Evolutionary conservation across 2,797 vertebrate species (phyloP).

Genomic region (Loris lydekkerianus): DNA sequence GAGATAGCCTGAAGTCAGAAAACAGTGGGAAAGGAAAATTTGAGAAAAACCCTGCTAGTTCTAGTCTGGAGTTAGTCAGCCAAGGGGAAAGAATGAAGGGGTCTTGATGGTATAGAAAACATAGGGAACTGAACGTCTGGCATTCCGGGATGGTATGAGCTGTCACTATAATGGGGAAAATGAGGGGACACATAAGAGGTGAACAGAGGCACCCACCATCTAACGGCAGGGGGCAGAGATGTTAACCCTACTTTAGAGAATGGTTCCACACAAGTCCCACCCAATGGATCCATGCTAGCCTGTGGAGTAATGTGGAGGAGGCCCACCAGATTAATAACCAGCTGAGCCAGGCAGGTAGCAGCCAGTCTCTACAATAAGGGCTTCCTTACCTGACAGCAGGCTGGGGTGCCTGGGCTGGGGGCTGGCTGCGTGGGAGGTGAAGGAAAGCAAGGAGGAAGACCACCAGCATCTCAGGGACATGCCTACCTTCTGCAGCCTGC

Average conservation of each 20-base stretch:
- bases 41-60: background rate
- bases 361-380: background rate
- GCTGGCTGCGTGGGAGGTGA: fast-evolving
- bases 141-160: background rate
- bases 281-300: fast-evolving
- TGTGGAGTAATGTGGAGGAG: fast-evolving
- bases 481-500: background rate
- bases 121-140: background rate
- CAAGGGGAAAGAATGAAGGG: no score
- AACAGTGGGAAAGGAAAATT: fast-evolving
- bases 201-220: no score
- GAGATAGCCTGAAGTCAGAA: background rate
- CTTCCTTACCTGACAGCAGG: background rate
- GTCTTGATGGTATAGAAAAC: fast-evolving
- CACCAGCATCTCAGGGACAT: fast-evolving
- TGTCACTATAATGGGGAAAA: no score
- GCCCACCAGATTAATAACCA: background rate
- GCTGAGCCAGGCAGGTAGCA: no score
- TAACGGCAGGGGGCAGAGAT: background rate
- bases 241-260: background rate
- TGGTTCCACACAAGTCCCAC: fast-evolving
- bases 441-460: background rate
- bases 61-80: fast-evolving
- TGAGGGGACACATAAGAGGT: no score
- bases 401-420: background rate